Conservation (phyloP, 2,113 vertebrate species). For the Narcine bancroftii region DNA sequence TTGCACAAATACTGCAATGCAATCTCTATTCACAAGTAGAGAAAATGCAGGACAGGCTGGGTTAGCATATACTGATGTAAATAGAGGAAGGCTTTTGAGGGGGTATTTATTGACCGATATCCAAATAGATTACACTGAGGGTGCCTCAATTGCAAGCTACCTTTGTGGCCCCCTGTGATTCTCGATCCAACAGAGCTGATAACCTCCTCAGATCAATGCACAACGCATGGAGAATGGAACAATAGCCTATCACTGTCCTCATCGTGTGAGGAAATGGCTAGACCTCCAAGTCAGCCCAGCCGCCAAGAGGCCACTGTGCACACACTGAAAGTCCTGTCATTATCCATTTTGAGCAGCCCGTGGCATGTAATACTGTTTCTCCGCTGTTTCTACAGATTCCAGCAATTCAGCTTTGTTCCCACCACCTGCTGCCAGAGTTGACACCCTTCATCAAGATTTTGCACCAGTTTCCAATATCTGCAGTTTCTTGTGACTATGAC, state of each 20-base stretch:
- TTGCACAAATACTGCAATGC: neutral
- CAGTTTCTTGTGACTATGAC: too few relatives aligned
- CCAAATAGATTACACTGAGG: neutral
- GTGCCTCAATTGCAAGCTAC: neutral
- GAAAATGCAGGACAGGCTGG: neutral
- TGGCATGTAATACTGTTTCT: neutral
- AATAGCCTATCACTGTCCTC: neutral
- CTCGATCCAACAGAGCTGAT: neutral
- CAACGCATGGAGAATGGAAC: neutral
- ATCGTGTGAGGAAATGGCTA: too few relatives aligned
- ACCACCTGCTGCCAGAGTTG: too few relatives aligned
- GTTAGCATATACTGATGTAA: neutral
- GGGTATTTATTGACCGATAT: neutral
- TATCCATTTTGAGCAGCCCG: neutral
- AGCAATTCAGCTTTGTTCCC: too few relatives aligned
- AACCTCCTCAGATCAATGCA: neutral
- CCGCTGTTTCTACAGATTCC: neutral
- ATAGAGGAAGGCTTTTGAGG: neutral
- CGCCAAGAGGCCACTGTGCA: neutral
- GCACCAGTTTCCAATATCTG: too few relatives aligned
- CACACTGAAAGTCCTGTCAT: neutral
- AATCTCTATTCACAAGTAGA: neutral
- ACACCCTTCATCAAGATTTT: too few relatives aligned
- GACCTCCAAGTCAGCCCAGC: neutral
- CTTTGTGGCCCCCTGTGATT: neutral